Evolutionary conservation across 2,113 vertebrate genomes (phyloP), one percentile per base, ranked within the genome.

Genomic region (Scopus umbretta): DNA sequence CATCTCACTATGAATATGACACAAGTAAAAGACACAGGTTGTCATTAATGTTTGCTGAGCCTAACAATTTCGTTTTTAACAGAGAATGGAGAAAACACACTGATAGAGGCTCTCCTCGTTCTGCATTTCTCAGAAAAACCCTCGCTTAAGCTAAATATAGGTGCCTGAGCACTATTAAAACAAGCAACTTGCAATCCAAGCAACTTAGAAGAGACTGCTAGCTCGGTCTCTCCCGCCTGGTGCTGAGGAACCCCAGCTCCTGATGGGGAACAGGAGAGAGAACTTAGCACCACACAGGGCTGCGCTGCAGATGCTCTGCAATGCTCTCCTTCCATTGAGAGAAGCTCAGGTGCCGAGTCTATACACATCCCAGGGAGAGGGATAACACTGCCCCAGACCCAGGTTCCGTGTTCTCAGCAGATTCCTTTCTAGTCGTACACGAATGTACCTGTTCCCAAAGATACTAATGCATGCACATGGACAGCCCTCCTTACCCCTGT

Each of bases 61-160:
- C 86, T 47, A 49, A 75, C 43, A 72, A 5, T 68, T 88, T 40
- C 56, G 38, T 45, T 86, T 59, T 81, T 65, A 79, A 42, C 62
- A 80, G 47, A 38, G 45, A 53, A 43, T 11, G 27, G 38, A 80
- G 78, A 49, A 86, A 95, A 74, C 68, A 76, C 5, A 5, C 65
- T 74, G 83, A 49, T 45, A 92, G 47, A 88, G 65, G 36, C 66
- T 81, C 70, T 91, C n/a, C 79, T 79, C 80, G 5, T 23, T 42
- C 62, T 59, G 68, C 68, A 55, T 40, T 94, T 94, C 90, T 70
- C 88, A 91, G 83, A 93, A 91, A 62, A 90, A 13, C 36, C 32
- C 62, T 59, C 12, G 3, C 55, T 82, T 75, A 45, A 90, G 86
- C 36, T 63, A 76, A 86, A 56, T 47, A 50, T 1, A 34, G 72